Conservation (phyloP, 2,113 vertebrate species). For the Phocoena sinus region DNA sequence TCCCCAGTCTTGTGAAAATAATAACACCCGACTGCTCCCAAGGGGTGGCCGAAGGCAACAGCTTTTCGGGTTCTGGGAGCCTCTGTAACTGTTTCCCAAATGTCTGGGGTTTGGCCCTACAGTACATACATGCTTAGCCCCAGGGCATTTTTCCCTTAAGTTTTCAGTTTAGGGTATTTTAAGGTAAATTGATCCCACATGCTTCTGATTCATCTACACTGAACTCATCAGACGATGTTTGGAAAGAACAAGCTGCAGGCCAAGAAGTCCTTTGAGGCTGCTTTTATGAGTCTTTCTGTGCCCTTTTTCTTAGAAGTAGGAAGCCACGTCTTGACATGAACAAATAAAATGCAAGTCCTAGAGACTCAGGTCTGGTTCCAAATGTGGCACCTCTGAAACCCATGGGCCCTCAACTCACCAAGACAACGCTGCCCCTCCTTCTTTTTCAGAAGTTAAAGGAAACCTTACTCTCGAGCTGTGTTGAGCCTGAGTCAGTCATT, state of each 20-base stretch:
- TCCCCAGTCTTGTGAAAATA: background rate
- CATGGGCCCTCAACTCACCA: background rate
- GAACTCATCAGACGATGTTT: constrained; percentile 43
- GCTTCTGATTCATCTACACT: constrained; percentile 35
- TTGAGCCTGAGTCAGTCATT: background rate
- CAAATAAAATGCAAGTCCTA: background rate
- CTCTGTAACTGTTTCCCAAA: background rate
- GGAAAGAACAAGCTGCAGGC: background rate
- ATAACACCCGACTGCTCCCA: background rate
- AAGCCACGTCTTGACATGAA: constrained; percentile 7
- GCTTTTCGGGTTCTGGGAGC: background rate
- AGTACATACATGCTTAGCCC: background rate
- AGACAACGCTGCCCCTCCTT: background rate
- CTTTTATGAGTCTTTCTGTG: background rate
- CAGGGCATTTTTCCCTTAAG: constrained; percentile 30
- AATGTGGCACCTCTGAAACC: constrained; percentile 46
- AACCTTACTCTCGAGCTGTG: background rate
- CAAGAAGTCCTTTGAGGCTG: background rate
- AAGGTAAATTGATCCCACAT: constrained; percentile 61
- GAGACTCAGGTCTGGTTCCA: background rate
- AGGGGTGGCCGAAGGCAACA: background rate
- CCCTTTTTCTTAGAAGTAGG: constrained; percentile 29
- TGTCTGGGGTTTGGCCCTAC: constrained; percentile 20
- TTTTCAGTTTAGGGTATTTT: background rate
- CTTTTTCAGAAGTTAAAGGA: background rate